Evolutionary conservation across 2,113 vertebrate genomes (phyloP).

Genomic region (Enhydra lutris): DNA sequence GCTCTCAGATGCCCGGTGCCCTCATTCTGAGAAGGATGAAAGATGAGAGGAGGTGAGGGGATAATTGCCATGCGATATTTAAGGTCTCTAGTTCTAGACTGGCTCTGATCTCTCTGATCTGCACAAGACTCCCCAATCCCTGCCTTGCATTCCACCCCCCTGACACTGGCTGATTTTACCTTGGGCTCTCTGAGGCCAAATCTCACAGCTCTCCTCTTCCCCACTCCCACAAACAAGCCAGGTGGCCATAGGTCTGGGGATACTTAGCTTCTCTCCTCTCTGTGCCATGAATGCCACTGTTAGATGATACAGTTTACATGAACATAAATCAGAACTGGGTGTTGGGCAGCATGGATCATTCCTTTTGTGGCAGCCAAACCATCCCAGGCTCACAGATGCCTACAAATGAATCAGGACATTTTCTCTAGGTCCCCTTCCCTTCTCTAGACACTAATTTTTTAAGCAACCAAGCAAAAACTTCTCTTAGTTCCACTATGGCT

Average conservation of each 20-base stretch:
- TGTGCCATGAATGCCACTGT: neutral
- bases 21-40: neutral
- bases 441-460: neutral
- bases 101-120: neutral
- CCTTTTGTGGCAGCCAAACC: neutral
- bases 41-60: neutral
- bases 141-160: neutral
- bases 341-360: neutral
- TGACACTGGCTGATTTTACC: neutral
- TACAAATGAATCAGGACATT: neutral
- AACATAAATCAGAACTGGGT: neutral
- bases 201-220: neutral
- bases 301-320: neutral
- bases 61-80: neutral
- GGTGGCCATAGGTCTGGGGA: neutral
- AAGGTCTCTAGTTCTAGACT: conserved; percentile 9
- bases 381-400: neutral
- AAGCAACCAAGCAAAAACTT: neutral
- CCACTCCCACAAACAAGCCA: neutral
- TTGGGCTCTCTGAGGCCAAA: conserved; percentile 2
- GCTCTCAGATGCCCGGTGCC: neutral
- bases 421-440: neutral
- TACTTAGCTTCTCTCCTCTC: neutral
- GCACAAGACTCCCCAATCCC: neutral
- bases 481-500: neutral